Base-by-base conservation (phyloP, 2,113 vertebrate species). In the Numenius arquata region DNA sequence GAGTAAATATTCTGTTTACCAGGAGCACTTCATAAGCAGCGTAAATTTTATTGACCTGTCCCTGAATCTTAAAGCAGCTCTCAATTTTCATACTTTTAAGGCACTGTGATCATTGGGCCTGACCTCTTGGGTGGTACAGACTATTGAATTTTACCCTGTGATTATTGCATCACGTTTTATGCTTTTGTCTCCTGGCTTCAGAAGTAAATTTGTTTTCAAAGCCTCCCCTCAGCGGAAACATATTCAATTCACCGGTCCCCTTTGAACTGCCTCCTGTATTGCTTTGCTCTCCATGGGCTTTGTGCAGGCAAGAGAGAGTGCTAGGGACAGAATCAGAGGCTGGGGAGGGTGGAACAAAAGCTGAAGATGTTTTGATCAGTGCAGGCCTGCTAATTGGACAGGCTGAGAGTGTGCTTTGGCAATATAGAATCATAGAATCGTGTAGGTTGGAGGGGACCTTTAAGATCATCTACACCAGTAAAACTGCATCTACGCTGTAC, bases 41-140 rank as follows among this genome's bases (percentile, higher is more conserved):
- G 66, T 82, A 85, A 76, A 93, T 96, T 94, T 89, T 94, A 96
- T 93, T 81, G 93, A 93, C 85, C 41, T 83, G 48, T 70, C 94
- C 29, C 59, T 1, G 0, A 66, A 91, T 93, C 93, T 82, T 82
- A 90, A 94, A 85, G 77, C 55, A 27, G 50, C 71, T 94, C 53
- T 94, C 71, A 76, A 50, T 96, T 95, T 95, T 96, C 81, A 47
- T 94, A 53, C 58, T 88, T 89, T 23, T 10, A 94, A 94, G 66
- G 25, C 22, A 6, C 48, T 88, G 32, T 1, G 3, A 70, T 90
- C 50, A 40, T 41, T 75, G 74, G 47, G 36, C 48, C 74, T 82
- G 81, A 94, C 78, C 50, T 93, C 78, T 89, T 1, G 7, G 27
- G 72, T 70, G 38, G 29, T 53, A 45, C 15, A 85, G 58, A 62